Base-by-base conservation (phyloP, 2,888 invertebrate species). In the Tenthredo notha region DNA sequence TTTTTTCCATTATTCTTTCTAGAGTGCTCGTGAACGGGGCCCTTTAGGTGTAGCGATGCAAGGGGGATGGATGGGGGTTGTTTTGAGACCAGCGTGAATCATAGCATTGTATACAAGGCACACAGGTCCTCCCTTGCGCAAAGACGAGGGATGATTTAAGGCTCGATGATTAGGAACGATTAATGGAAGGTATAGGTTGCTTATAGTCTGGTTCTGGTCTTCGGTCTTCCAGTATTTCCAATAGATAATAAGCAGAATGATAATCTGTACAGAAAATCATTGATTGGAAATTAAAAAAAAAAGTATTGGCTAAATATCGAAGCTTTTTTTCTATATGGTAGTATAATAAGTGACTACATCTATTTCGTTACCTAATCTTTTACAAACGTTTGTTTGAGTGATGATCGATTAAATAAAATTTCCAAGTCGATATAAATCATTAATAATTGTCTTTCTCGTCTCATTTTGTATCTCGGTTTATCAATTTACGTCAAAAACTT, bases 41-140 rank as follows among this genome's bases (percentile, higher is more conserved):
- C 77, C 80, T 80, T 33, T 58, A 40, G 61, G 61, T 37, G 80
- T 61, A 61, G 21, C 61, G 12, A 29, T 77, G 54, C 40, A 77
- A 77, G 15, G 61, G 50, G 18, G 80, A 21, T 0, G 10, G n/a
- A 54, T 6, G 54, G 61, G 80, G 80, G 58, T 40, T 80, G 80
- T 80, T 80, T 80, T 80, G 80, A 80, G 61, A 80, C 37, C 21
- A 61, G 33, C 80, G 61, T 80, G 58, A 80, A 80, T 80, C 58
- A 80, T 80, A 37, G 78, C 40, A 21, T 80, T 80, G 37, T 80
- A 61, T 50, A 80, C 78, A 29, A 80, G 21, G 21, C 50, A 33
- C 58, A 25, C 78, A 7, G 18, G 12, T 58, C 61, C 37, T 58
- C 58, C 54, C 50, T 50, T 54, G 33, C 67, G 33, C 29, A 25